These are phyloP conservation scores for Eurois occulta DNA, from an alignment of 2,888 invertebrate species.

Conservation along the genomic window DNA sequence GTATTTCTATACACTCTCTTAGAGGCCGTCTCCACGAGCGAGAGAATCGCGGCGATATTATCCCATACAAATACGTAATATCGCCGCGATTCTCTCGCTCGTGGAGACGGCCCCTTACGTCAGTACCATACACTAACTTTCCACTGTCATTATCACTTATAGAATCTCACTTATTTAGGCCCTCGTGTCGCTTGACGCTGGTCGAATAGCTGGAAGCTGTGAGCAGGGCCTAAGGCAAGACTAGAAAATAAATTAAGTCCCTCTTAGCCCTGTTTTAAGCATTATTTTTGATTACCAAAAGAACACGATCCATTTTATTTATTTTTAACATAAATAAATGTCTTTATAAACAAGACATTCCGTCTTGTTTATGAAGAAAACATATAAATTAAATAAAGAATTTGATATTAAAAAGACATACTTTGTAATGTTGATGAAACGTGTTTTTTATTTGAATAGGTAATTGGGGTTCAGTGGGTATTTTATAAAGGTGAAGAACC, in stretches of 20 bases:
- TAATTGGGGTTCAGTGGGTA: neutral
- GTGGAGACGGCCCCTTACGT: no score
- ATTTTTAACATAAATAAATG: constrained; percentile 23
- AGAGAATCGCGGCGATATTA: no score
- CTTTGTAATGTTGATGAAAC: constrained; percentile 1
- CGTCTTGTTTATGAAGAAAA: constrained; percentile 25
- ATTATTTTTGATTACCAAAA: constrained; percentile 3
- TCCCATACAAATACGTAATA: no score
- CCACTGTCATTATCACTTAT: neutral
- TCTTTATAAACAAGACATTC: no score
- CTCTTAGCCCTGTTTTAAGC: constrained; percentile 8
- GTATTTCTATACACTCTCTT: no score
- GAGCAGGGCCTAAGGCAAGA: neutral
- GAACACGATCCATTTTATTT: constrained; percentile 33
- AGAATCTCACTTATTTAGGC: neutral
- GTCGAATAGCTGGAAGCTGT: neutral
- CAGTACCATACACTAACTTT: neutral
- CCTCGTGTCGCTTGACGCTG: neutral
- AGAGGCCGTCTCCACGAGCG: no score
- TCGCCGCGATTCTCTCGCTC: no score
- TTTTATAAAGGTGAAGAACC: no score
- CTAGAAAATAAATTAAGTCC: neutral
- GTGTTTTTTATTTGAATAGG: neutral
- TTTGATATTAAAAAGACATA: neutral
- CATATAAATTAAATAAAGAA: constrained; percentile 4